Conservation (phyloP, 1,140 invertebrate genomes). For the Tetraneura akinire region DNA sequence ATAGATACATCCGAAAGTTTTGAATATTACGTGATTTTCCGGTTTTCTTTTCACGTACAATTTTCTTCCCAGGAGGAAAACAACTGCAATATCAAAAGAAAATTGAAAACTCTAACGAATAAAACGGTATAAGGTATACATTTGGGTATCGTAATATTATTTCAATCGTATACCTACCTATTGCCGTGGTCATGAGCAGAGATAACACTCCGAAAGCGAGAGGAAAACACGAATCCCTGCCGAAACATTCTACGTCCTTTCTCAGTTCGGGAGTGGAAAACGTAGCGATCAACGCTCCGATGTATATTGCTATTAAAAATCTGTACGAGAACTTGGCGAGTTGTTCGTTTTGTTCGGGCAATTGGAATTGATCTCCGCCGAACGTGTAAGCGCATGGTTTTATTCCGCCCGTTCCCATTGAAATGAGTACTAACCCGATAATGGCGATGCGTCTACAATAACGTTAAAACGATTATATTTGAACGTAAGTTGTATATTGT, state of each 20-base stretch:
- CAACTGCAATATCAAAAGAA: conserved; percentile 62
- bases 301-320: conserved; percentile 93
- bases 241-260: conserved; percentile 81
- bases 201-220: conserved; percentile 91
- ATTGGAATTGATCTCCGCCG: conserved; percentile 92
- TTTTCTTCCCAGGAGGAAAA: conserved; percentile 77
- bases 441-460: conserved; percentile 69
- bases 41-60: conserved; percentile 78
- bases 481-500: no score
- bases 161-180: conserved; percentile 68
- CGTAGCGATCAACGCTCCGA: conserved; percentile 89
- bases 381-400: conserved; percentile 97
- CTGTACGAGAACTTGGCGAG: conserved; percentile 85
- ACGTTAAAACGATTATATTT: neutral
- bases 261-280: conserved; percentile 85
- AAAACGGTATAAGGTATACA: no score
- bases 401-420: conserved; percentile 91
- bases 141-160: no score
- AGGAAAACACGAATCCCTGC: conserved; percentile 79
- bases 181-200: conserved; percentile 78
- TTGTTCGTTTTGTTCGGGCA: conserved; percentile 76
- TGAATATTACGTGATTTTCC: conserved; percentile 79
- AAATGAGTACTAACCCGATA: conserved; percentile 80
- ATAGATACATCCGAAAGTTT: conserved; percentile 74
- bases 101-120: no score